A percentile compares a stretch with the other conserved stretches of the same genome.
These are phyloP conservation scores for Felis chaus DNA, from an alignment of 2,113 vertebrate genomes.

Conservation along the genomic window DNA sequence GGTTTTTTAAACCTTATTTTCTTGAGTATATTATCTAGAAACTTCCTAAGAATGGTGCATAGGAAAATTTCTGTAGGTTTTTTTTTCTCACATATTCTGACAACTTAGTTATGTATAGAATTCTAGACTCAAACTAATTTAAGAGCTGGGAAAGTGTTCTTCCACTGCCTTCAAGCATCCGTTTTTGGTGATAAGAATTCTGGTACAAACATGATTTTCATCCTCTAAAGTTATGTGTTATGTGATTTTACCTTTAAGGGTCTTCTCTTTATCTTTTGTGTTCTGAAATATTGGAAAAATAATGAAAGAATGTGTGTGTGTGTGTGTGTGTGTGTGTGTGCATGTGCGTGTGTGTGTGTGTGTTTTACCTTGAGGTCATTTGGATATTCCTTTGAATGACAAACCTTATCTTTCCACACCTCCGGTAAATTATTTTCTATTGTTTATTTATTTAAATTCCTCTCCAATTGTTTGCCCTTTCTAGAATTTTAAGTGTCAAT, in stretches of 20 bases:
- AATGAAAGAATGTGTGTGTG: not conserved
- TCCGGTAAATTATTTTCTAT: not conserved
- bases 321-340: no score
- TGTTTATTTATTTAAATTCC: not conserved
- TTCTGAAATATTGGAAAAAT: not conserved
- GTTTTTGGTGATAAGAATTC: not conserved
- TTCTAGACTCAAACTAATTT: not conserved
- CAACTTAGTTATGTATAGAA: not conserved
- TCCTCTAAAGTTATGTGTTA: not conserved
- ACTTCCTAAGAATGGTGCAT: not conserved
- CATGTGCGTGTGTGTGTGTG: not conserved
- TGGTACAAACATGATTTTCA: not conserved
- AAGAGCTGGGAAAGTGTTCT: not conserved
- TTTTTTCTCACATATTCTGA: not conserved
- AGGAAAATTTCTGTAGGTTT: not conserved
- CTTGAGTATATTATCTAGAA: not conserved
- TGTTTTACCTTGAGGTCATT: not conserved
- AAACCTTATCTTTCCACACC: not conserved
- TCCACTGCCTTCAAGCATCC: not conserved
- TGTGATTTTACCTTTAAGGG: not conserved
- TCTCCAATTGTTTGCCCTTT: not conserved
- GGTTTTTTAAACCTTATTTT: not conserved
- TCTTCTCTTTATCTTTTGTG: not conserved
- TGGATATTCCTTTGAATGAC: not conserved
- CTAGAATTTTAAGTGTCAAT: not conserved